phyloP scores from a whole-genome alignment of 2,113 vertebrate species.

The Leptocoma aspasia region DNA sequence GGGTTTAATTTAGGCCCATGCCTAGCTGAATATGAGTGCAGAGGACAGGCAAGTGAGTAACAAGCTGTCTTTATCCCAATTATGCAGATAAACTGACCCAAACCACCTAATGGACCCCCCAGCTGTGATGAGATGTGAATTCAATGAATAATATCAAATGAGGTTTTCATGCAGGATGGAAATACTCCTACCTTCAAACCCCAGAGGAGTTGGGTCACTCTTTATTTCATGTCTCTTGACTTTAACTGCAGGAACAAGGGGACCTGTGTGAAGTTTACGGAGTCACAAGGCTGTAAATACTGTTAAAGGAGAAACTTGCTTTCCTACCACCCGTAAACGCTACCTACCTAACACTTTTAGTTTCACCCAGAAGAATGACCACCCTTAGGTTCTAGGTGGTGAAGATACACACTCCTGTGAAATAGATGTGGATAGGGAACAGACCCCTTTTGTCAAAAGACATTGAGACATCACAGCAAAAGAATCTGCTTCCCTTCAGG shows the following conservation, averaged over 20 bases:
- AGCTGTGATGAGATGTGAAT: not conserved
- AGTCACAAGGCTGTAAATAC: conserved; percentile 52
- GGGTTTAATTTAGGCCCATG: not conserved
- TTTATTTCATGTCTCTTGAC: conserved; percentile 94
- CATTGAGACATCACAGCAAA: not conserved
- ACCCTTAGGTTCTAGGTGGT: not conserved
- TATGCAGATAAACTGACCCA: not conserved
- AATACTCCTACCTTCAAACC: conserved; percentile 88
- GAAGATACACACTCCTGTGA: not conserved
- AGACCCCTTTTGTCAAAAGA: not conserved
- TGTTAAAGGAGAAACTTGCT: not conserved
- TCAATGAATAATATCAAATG: not conserved
- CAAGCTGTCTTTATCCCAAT: not conserved
- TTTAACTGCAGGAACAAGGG: conserved; percentile 84
- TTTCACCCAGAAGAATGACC: not conserved
- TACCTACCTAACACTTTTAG: not conserved
- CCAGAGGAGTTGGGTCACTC: conserved; percentile 90
- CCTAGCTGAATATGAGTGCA: not conserved
- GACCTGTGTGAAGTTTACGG: conserved; percentile 79
- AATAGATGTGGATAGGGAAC: not conserved
- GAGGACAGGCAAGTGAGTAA: not conserved
- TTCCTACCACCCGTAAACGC: not conserved
- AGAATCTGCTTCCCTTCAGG: not conserved
- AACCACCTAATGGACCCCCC: not conserved
- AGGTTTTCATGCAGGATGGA: conserved; percentile 57